These are phyloP conservation scores for Dipodomys stephensi DNA, from an alignment of 2,113 vertebrate species.

Conservation along the genomic window DNA sequence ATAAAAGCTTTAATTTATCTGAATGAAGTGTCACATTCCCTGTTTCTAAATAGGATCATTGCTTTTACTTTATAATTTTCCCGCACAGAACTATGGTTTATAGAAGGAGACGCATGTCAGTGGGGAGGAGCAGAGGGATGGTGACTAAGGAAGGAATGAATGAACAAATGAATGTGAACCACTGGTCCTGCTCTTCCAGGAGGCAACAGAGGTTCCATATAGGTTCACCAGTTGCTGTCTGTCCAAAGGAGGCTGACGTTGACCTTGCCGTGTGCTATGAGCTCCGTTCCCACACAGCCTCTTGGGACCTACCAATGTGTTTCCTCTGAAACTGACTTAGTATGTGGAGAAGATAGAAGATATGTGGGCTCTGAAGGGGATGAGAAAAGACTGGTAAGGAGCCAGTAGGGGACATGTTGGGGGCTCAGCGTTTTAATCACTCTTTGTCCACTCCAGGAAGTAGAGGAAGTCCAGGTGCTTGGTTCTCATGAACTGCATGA, in stretches of 20 bases:
- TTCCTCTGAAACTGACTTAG: not conserved
- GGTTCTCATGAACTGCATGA: too few relatives aligned
- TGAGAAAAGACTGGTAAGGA: not conserved
- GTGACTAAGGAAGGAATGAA: not conserved
- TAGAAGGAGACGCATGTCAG: not conserved
- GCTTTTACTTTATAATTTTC: not conserved
- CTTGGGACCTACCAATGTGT: fast-evolving
- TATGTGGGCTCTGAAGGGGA: not conserved
- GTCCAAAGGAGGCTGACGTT: not conserved
- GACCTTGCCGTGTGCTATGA: fast-evolving
- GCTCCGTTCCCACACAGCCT: not conserved
- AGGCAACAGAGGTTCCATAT: not conserved
- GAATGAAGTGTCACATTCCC: not conserved
- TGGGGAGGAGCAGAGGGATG: not conserved
- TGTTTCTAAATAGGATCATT: not conserved
- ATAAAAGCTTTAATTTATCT: not conserved
- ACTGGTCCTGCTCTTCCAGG: not conserved
- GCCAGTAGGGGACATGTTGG: too few relatives aligned
- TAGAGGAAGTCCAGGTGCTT: not conserved
- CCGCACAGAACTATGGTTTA: not conserved
- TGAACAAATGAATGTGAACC: not conserved
- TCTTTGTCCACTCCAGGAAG: not conserved
- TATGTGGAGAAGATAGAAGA: not conserved
- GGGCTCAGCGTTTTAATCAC: not conserved
- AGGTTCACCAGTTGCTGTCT: not conserved